A percentile compares a stretch with the other conserved stretches of the same genome.
Evolutionary conservation across 2,113 vertebrate species (phyloP).

Genomic region (Phycodurus eques): DNA sequence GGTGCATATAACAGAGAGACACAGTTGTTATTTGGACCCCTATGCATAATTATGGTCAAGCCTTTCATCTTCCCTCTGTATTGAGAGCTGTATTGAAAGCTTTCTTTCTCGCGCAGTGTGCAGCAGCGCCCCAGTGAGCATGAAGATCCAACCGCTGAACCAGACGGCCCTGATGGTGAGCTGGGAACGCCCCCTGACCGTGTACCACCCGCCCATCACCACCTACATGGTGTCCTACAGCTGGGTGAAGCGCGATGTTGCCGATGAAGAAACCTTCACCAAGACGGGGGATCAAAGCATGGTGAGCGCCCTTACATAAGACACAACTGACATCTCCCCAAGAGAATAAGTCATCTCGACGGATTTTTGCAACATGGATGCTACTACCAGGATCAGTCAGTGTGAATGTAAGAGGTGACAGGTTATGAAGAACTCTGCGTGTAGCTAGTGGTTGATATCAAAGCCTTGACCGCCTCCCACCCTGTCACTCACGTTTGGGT

Average conservation of each 20-base stretch:
- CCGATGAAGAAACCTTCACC: slow-evolving; percentile 92
- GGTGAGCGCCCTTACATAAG: slow-evolving; percentile 70
- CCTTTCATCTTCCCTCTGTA: slow-evolving; percentile 19
- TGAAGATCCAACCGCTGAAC: slow-evolving; percentile 94
- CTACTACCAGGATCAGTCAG: slow-evolving; percentile 41
- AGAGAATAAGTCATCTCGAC: background rate
- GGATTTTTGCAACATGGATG: background rate
- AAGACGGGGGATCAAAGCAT: slow-evolving; percentile 93
- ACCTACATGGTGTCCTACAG: slow-evolving; percentile 97
- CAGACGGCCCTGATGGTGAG: slow-evolving; percentile 86
- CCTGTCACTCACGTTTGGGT: slow-evolving; percentile 52
- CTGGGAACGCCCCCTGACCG: slow-evolving; percentile 86
- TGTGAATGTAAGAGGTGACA: slow-evolving; percentile 45
- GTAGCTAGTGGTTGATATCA: slow-evolving; percentile 54
- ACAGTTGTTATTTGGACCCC: background rate
- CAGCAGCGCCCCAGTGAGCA: slow-evolving; percentile 91
- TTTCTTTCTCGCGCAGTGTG: slow-evolving; percentile 74
- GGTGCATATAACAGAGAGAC: slow-evolving; percentile 4
- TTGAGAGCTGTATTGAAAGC: background rate
- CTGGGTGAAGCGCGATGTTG: slow-evolving; percentile 91
- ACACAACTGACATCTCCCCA: background rate
- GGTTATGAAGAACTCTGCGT: slow-evolving; percentile 51
- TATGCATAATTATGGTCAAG: background rate
- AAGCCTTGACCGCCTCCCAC: slow-evolving; percentile 13
- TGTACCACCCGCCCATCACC: slow-evolving; percentile 95